Evolutionary conservation across 2,888 invertebrate genomes (phyloP).

Genomic region (Xylota segnis): DNA sequence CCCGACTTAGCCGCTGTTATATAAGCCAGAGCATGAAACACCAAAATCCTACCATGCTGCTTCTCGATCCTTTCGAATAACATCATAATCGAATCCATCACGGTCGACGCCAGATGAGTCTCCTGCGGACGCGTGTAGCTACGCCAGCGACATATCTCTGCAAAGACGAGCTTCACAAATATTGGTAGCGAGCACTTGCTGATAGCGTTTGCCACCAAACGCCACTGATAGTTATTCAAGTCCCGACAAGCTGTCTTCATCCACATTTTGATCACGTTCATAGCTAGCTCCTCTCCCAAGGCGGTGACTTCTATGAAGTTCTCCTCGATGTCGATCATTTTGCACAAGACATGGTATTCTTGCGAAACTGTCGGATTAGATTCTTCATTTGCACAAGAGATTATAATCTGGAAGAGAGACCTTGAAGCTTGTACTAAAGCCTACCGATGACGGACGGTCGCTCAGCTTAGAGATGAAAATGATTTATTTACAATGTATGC

Average conservation of each 20-base stretch:
- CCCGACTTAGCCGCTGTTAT: slow-evolving; percentile 98
- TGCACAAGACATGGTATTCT: slow-evolving; percentile 93
- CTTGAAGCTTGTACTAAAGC: slow-evolving; percentile 20
- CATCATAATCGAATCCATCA: slow-evolving; percentile 99
- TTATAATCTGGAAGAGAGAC: slow-evolving; percentile 88
- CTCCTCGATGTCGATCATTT: slow-evolving; percentile 95
- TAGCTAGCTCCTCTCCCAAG: slow-evolving; percentile 96
- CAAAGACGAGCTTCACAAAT: slow-evolving; percentile 98
- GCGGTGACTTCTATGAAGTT: slow-evolving; percentile 96
- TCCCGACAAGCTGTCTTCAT: slow-evolving; percentile 95
- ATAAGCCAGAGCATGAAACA: slow-evolving; percentile 97
- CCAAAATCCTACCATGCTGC: slow-evolving; percentile 96
- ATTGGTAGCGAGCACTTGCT: slow-evolving; percentile 97
- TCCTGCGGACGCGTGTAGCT: slow-evolving; percentile 97
- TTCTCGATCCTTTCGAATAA: slow-evolving; percentile 97
- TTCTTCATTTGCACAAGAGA: slow-evolving; percentile 95
- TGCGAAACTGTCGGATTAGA: slow-evolving; percentile 93
- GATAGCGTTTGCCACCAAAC: slow-evolving; percentile 96
- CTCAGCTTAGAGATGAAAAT: slow-evolving; percentile 25
- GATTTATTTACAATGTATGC: slow-evolving; percentile 60
- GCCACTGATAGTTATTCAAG: slow-evolving; percentile 96
- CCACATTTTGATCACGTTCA: slow-evolving; percentile 96
- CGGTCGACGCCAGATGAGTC: slow-evolving; percentile 96
- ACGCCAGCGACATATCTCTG: slow-evolving; percentile 98
- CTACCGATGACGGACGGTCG: not conserved